phyloP scores from a whole-genome alignment of 2,113 vertebrate species.

The Uria lomvia region DNA sequence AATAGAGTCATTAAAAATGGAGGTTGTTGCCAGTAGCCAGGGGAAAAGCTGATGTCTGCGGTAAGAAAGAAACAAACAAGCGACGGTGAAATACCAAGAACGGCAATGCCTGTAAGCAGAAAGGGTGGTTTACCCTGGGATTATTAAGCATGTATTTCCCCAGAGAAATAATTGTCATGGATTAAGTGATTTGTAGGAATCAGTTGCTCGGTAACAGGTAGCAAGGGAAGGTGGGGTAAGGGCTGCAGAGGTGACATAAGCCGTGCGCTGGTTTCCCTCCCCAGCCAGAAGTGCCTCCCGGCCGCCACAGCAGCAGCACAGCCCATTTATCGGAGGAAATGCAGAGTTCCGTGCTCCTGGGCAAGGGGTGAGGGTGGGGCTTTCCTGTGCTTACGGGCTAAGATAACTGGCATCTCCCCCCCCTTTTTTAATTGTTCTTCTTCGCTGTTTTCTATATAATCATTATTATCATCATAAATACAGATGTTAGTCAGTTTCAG shows the following conservation, averaged over 20 bases:
- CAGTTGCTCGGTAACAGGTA: conserved; percentile 43
- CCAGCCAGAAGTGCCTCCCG: neutral
- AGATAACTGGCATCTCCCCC: conserved; percentile 47
- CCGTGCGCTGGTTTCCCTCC: neutral
- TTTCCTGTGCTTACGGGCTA: conserved; percentile 34
- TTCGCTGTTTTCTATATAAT: conserved; percentile 18
- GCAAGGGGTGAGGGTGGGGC: conserved; percentile 46
- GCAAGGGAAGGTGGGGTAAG: neutral
- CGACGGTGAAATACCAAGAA: neutral
- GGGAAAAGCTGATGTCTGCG: neutral
- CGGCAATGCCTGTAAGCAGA: neutral
- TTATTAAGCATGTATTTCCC: neutral
- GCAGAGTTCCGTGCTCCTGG: neutral
- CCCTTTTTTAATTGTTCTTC: conserved; percentile 39
- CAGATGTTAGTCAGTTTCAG: neutral
- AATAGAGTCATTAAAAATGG: neutral
- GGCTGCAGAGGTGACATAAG: neutral
- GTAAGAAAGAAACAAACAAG: neutral
- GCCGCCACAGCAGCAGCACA: neutral
- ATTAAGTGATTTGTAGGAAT: conserved; percentile 35
- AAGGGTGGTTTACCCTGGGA: neutral
- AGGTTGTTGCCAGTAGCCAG: neutral
- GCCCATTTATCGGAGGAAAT: neutral
- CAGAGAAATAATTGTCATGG: conserved; percentile 10
- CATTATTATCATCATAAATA: conserved; percentile 55